These are phyloP conservation scores for Calyptommatus sinebrachiatus DNA, from an alignment of 2,113 vertebrate species.

Conservation along the genomic window DNA sequence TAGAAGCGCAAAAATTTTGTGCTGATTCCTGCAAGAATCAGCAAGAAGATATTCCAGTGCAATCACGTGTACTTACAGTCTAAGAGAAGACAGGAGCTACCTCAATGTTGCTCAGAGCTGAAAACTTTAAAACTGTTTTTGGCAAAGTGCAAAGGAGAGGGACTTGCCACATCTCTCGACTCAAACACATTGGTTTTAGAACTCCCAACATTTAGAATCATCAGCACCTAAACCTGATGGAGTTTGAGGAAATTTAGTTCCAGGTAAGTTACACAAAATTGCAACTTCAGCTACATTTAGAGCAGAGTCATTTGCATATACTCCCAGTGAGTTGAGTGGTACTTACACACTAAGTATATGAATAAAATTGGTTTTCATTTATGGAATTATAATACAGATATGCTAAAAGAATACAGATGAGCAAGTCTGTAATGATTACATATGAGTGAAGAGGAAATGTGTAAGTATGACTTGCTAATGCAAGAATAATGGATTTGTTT, in stretches of 20 bases:
- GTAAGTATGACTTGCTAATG: slow-evolving; percentile 10
- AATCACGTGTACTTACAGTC: no score
- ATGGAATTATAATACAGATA: not conserved
- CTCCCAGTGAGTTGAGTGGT: not conserved
- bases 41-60: no score
- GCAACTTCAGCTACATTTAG: not conserved
- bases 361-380: not conserved
- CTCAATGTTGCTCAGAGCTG: no score
- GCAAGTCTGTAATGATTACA: not conserved
- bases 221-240: no score
- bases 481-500: slow-evolving; percentile 20
- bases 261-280: not conserved
- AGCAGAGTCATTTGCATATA: not conserved
- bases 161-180: no score
- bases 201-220: no score
- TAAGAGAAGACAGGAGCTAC: no score
- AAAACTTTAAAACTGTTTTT: no score
- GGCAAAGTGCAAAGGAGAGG: no score
- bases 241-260: not conserved
- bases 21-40: no score
- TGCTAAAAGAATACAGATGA: slow-evolving; percentile 11
- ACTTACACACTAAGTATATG: not conserved
- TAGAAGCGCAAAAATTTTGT: no score
- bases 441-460: not conserved
- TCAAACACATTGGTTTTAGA: no score